Conservation (phyloP, 2,888 invertebrate genomes). For the Cotesia congregata region DNA sequence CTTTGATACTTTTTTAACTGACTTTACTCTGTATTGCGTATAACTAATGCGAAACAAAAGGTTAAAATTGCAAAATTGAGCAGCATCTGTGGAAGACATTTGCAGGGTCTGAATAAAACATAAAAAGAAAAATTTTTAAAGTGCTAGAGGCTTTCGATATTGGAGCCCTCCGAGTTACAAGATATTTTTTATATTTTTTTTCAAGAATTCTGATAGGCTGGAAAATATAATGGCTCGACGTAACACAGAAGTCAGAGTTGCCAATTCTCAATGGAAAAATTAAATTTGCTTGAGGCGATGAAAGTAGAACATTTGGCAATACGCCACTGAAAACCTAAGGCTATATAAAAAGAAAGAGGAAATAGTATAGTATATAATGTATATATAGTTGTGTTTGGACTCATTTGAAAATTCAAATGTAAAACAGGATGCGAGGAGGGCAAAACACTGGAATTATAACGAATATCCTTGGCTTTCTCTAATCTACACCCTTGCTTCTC, state of each 20-base stretch:
- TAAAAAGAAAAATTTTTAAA: constrained; percentile 7
- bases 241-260: constrained; percentile 7
- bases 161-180: not conserved
- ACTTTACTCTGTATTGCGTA: not conserved
- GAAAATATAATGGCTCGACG: constrained; percentile 25
- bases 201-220: not conserved
- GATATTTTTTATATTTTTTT: not conserved
- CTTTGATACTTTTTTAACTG: not conserved
- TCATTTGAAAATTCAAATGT: not conserved
- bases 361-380: constrained; percentile 1
- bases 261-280: constrained; percentile 29
- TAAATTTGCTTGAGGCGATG: constrained; percentile 4
- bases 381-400: not conserved
- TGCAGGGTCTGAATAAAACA: constrained; percentile 14
- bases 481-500: constrained; percentile 34
- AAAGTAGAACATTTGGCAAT: constrained; percentile 42
- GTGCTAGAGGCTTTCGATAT: not conserved
- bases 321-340: constrained; percentile 33
- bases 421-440: constrained; percentile 7
- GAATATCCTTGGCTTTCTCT: constrained; percentile 36
- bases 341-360: constrained; percentile 17
- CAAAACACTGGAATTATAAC: constrained; percentile 33
- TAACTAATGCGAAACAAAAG: not conserved
- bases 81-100: constrained; percentile 13
- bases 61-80: not conserved